Base-by-base conservation (phyloP, 2,797 vertebrate genomes). In the Uromys caudimaculatus region DNA sequence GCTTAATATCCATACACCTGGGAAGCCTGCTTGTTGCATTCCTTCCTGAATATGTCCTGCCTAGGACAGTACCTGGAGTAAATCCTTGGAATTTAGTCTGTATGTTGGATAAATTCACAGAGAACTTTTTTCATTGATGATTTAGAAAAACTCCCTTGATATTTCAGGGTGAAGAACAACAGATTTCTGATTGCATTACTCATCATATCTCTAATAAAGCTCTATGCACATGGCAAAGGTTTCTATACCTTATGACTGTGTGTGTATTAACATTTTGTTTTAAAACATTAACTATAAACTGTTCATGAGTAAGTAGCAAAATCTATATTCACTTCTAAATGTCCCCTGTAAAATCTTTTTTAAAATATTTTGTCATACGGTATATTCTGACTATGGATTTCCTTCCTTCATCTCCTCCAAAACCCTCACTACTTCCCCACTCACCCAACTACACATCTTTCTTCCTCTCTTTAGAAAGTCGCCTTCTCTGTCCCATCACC, bases 221-320 rank as follows among this genome's bases (percentile, higher is more conserved):
- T 71, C 3, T 32, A 0, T 69, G 75, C 17, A 82, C 0, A 38
- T 44, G 52, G 21, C 14, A 81, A 93, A 52, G 14, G 27, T 27
- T 83, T 69, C 0, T 76, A n/a, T 87, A 41, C 38, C 47, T 71
- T 50, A 27, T 10, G 7, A 76, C 38, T 67, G 13, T 67, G 1
- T 84, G 58, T n/a, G 32, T 85, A 9, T 50, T 84, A 35, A 44
- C 32, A 78, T 69, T 83, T 67, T 41, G 83, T 96, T 95, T 77
- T 62, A 41, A 77, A 93, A 54, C 67, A 67, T 64, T 32, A 94
- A 16, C 32, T 5, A 77, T 27, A 44, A 81, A 52, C 47, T 75
- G 77, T 64, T 77, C 78, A 75, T 47, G 38, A 38, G 54, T 35
- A 50, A 86, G 77, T 5, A 85, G 0, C 12, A 35, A 16, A 75